Conservation (phyloP, 2,113 vertebrate species). For the Labeo rohita region DNA sequence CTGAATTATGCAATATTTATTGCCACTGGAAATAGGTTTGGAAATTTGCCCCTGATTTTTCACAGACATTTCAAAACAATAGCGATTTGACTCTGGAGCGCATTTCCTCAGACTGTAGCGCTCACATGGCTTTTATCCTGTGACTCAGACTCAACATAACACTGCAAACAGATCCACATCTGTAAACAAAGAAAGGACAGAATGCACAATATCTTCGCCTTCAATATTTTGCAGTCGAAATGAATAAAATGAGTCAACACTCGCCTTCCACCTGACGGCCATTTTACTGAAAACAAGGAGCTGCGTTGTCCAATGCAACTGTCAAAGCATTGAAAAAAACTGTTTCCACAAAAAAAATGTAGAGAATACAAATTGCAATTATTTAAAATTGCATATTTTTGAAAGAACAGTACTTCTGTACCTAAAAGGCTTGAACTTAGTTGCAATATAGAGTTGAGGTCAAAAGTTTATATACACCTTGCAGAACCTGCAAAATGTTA, state of each 20-base stretch:
- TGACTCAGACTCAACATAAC: not conserved
- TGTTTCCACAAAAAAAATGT: not conserved
- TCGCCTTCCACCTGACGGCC: not conserved
- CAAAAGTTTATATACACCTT: too few relatives aligned
- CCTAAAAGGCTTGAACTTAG: not conserved
- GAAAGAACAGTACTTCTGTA: not conserved
- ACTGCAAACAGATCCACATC: not conserved
- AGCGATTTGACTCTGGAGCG: constrained; percentile 62
- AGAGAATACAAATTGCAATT: too few relatives aligned
- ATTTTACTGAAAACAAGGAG: not conserved
- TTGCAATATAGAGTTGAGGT: too few relatives aligned
- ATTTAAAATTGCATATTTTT: not conserved
- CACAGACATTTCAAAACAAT: constrained; percentile 63
- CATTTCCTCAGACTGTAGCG: constrained; percentile 67
- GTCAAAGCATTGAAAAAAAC: not conserved
- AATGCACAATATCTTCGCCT: not conserved
- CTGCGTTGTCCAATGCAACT: not conserved
- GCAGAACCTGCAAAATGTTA: too few relatives aligned
- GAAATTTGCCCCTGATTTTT: constrained; percentile 70
- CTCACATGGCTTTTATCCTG: constrained; percentile 65
- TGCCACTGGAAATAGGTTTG: constrained; percentile 65
- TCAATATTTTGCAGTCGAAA: not conserved
- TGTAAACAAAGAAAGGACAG: not conserved
- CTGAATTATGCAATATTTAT: constrained; percentile 65
- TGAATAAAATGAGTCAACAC: not conserved